Evolutionary conservation across 2,888 invertebrate species (phyloP), one percentile per base, ranked within the genome.

Genomic region (Hedychridium roseum): DNA sequence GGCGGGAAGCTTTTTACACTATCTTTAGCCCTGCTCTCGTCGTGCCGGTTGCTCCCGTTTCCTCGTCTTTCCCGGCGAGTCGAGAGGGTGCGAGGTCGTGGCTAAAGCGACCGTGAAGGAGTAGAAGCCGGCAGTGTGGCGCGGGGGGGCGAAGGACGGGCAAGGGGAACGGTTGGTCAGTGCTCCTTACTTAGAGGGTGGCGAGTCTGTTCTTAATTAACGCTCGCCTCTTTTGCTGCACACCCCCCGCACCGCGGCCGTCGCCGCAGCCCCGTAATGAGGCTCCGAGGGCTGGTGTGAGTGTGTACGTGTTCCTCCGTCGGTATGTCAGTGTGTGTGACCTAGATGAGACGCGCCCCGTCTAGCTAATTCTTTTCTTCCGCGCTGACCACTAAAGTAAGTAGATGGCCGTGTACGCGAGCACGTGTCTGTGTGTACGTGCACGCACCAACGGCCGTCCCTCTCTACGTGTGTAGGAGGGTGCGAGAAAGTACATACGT

Each of bases 201-300:
- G 76, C 68, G 76, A 76, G 76, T 76, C 76, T 76, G 76, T 76
- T 76, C 76, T 76, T 76, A 76, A 76, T 76, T 76, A 76, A 76
- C 76, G 76, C 76, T 74, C 71, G 74, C 71, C 76, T 76, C 76
- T 75, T 74, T 71, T 72, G 70, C 69, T 76, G 71, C 76, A 72
- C 68, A 71, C 73, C 75, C 72, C 74, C 71, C 57, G 63, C 69
- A 68, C 68, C 71, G 72, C 74, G 74, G 64, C 66, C 57, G 59
- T 65, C 60, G 65, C 61, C 66, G 59, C 66, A 55, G 62, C 65
- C 53, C 73, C 70, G 73, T 76, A 76, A 76, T 76, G 76, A 76
- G 76, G 73, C 70, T 71, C 62, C 62, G 66, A 57, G 50, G 39
- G 42, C 31, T 60, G 59, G 56, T 66, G 69, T 67, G 57, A 68